Evolutionary conservation across 2,888 invertebrate species (phyloP), one percentile per base, ranked within the genome.

Genomic region (Oxystoma pomonae): DNA sequence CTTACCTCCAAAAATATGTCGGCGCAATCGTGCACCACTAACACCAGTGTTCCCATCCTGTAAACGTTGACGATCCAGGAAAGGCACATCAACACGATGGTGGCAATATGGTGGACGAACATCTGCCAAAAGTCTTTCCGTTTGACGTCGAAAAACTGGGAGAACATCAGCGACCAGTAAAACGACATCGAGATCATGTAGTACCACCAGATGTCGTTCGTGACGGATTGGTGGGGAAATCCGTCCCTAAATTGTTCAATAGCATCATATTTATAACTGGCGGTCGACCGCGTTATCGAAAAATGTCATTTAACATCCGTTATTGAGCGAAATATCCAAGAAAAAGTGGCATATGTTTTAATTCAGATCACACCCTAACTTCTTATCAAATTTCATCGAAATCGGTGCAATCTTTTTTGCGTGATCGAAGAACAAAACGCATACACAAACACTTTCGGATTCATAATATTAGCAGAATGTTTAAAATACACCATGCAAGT

Each of bases 121-220:
- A 99, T 98, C 84, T 98, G 96, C 92, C 94, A 94, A 81, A 98
- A 98, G 82, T 95, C 95, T 81, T 94, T 94, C 68, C 96, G 87
- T 68, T 91, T 91, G 60, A 94, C 91, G 80, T 98, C 98, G 80
- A 93, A 90, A 82, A 96, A 96, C 81, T 97, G 96, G 17, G 95
- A 93, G 67, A 94, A 87, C 68, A 92, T 90, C 64, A 98, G 83
- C 17, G 98, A 92, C 93, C 96, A 96, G 80, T 98, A 99, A 82
- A 98, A 98, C 22, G 94, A 88, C 78, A 94, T 86, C 56, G 95
- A 96, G 69, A 95, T 85, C 90, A 98, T 96, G 83, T 98, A 99
- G 81, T 98, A 96, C 94, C 95, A 97, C 93, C 96, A 97, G 57
- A 96, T 83, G 75, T 93, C 95, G 68, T 78, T 82, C 12, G 90